Evolutionary conservation across 2,113 vertebrate genomes (phyloP), one percentile per base, ranked within the genome.

Genomic region (Nematolebias whitei): DNA sequence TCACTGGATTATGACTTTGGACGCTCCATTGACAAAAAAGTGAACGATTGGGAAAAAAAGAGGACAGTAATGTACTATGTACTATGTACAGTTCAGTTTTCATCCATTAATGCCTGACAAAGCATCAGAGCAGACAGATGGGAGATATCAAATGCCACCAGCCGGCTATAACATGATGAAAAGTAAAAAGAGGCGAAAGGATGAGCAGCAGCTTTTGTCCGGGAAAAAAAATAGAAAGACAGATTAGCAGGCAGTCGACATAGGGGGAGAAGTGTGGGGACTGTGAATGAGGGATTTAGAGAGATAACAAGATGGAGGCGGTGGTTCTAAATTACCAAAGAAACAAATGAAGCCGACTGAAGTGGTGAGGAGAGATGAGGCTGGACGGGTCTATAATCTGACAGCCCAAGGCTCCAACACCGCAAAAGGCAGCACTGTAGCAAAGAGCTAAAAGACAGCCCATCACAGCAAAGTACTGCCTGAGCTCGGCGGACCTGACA

Each of bases 391-490:
- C 29, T 57, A 13, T 43, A 69, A 83, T 80, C 71, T 55, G 71
- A 81, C 55, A 47, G 54, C 50, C 44, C 6, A 1, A 3, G 53
- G 65, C 64, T 54, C 55, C 19, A 22, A 66, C 61, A 19, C 62
- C 62, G 45, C 63, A 72, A 40, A 62, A 75, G 22, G 32, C 18
- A 2, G 59, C 47, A 55, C 16, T 51, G 44, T 14, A 35, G 49
- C 57, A 45, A 51, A 74, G 29, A 39, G 58, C 62, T 67, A 22
- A 35, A 56, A 66, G 55, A 71, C 26, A 15, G 53, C 51, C 74
- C 60, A 59, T 66, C 32, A 38, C 82, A 79, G 73, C 68, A 83
- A 63, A 71, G 29, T 69, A 68, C 79, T 45, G 74, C 58, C 57
- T 81, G 22, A 53, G 76, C 64, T 41, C 12, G 12, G 44, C 2